Evolutionary conservation across 2,113 vertebrate genomes (phyloP).

Genomic region (Benitochromis conjunctus): DNA sequence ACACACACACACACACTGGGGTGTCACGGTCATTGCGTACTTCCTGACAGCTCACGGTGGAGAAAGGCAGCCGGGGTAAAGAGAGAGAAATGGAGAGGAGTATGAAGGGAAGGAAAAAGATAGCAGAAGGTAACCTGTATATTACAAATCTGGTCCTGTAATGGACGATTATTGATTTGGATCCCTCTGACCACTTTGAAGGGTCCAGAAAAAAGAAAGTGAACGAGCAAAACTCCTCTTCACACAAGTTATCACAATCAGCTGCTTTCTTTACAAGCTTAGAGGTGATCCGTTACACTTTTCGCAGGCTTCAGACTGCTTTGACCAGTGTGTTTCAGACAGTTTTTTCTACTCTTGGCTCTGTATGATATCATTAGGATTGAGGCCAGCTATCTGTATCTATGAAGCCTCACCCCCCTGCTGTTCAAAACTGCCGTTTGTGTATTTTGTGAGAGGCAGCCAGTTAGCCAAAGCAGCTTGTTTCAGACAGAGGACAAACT

Average conservation of each 20-base stretch:
- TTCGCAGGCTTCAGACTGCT: background rate
- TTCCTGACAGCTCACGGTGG: slow-evolving; percentile 24
- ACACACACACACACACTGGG: background rate
- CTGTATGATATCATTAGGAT: background rate
- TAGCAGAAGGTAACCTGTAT: background rate
- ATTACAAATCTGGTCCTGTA: background rate
- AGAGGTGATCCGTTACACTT: background rate
- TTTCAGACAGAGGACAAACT: background rate
- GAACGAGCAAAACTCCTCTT: background rate
- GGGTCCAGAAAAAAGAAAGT: background rate
- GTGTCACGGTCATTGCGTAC: background rate
- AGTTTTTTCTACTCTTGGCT: background rate
- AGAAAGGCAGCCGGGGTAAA: background rate
- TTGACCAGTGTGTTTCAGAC: background rate
- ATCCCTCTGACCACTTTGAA: background rate
- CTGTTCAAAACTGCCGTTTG: background rate
- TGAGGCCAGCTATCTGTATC: background rate
- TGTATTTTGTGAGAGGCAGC: background rate
- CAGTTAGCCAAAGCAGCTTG: background rate
- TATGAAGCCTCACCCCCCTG: background rate
- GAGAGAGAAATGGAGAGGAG: background rate
- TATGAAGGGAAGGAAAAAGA: background rate
- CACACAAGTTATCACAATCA: background rate
- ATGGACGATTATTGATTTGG: background rate
- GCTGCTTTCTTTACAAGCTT: background rate